phyloP scores from a whole-genome alignment of 2,888 invertebrate species.

The Eilema caniola region DNA sequence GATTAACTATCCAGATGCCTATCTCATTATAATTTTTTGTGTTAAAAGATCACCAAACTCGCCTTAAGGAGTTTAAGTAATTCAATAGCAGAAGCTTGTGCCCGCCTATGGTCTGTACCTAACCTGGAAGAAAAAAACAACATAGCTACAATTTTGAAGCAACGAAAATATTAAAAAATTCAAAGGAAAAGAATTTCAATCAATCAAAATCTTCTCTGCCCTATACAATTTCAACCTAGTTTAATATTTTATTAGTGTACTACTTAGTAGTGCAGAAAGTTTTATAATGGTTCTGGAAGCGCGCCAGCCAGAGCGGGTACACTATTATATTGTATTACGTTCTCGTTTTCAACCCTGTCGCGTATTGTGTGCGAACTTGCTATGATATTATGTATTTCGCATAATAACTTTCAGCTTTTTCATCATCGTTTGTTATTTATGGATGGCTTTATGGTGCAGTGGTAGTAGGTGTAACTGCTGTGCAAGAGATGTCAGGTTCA shows the following conservation, averaged over 20 bases:
- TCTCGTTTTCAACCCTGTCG: slow-evolving; percentile 39
- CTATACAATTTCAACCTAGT: slow-evolving; percentile 51
- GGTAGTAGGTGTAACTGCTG: too few relatives aligned
- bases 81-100: too few relatives aligned
- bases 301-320: slow-evolving; percentile 66
- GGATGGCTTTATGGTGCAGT: too few relatives aligned
- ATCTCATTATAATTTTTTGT: too few relatives aligned
- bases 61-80: too few relatives aligned
- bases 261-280: slow-evolving; percentile 75
- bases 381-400: slow-evolving; percentile 21
- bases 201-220: slow-evolving; percentile 31
- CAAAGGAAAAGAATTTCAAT: slow-evolving; percentile 27
- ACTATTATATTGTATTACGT: slow-evolving; percentile 55
- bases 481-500: too few relatives aligned
- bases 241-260: slow-evolving; percentile 77
- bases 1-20: too few relatives aligned
- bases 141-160: background rate
- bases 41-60: too few relatives aligned
- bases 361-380: slow-evolving; percentile 37
- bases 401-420: slow-evolving; percentile 26
- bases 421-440: background rate
- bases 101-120: too few relatives aligned
- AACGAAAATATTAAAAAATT: background rate
- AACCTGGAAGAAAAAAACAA: too few relatives aligned
- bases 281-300: slow-evolving; percentile 79